phyloP scores from a whole-genome alignment of 2,888 invertebrate species.

The Mimumesa dahlbomi region DNA sequence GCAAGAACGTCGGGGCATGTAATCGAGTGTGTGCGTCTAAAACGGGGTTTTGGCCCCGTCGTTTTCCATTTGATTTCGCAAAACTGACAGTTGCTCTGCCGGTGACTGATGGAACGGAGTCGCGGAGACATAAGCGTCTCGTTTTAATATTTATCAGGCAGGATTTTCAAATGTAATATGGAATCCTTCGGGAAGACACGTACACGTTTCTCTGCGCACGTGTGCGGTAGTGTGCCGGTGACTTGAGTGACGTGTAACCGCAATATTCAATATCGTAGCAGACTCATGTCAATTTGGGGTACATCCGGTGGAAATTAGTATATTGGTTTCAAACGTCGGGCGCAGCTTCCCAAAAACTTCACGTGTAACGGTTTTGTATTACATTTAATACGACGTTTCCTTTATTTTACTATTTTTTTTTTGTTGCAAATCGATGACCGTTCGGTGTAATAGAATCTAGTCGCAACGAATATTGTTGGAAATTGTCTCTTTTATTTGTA shows the following conservation, averaged over 20 bases:
- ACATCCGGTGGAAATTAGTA: slow-evolving; percentile 38
- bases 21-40: not conserved
- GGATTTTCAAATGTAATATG: slow-evolving; percentile 36
- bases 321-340: slow-evolving; percentile 33
- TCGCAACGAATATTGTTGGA: no score
- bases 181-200: slow-evolving; percentile 13
- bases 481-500: no score
- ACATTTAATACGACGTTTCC: not conserved
- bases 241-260: slow-evolving; percentile 48
- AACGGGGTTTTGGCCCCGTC: not conserved
- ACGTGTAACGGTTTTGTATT: slow-evolving; percentile 1
- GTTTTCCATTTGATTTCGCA: not conserved
- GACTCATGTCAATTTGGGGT: slow-evolving; percentile 44
- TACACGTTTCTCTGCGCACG: no score
- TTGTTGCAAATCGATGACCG: no score
- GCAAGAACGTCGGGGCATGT: not conserved
- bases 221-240: slow-evolving; percentile 19
- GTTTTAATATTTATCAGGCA: slow-evolving; percentile 31
- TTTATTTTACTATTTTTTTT: not conserved
- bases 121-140: slow-evolving; percentile 15
- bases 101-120: slow-evolving; percentile 25
- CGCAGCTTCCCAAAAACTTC: slow-evolving; percentile 17
- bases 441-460: no score
- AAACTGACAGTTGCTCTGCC: slow-evolving; percentile 15
- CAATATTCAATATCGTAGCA: slow-evolving; percentile 50